Evolutionary conservation across 1,140 invertebrate species (phyloP).

Genomic region (Dufourea novaeangliae): DNA sequence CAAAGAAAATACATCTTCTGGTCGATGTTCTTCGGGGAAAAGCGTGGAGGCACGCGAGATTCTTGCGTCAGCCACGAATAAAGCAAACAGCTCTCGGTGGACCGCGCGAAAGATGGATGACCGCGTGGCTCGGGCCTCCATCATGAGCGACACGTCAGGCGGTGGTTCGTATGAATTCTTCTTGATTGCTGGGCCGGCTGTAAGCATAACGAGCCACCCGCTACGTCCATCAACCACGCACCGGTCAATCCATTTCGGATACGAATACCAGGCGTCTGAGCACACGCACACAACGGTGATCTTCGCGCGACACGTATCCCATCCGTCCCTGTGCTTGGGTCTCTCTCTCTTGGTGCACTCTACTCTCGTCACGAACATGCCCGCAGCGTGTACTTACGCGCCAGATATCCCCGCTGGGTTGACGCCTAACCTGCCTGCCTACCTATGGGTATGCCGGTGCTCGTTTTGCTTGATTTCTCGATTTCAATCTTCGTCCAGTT

Average conservation of each 20-base stretch:
- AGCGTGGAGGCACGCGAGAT: background rate
- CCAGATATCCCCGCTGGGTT: slow-evolving; percentile 65
- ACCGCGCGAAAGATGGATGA: slow-evolving; percentile 74
- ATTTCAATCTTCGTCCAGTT: slow-evolving; percentile 63
- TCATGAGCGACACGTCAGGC: slow-evolving; percentile 81
- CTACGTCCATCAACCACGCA: slow-evolving; percentile 79
- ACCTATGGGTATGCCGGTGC: slow-evolving; percentile 50
- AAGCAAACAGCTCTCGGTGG: slow-evolving; percentile 71
- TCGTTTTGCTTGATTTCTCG: slow-evolving; percentile 61
- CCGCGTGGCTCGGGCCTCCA: slow-evolving; percentile 73
- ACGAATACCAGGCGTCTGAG: slow-evolving; percentile 18
- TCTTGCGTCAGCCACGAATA: slow-evolving; percentile 64
- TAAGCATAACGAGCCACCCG: slow-evolving; percentile 80
- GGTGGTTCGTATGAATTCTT: slow-evolving; percentile 77
- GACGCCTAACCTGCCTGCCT: slow-evolving; percentile 65
- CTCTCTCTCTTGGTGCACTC: slow-evolving; percentile 24
- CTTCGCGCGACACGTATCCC: background rate
- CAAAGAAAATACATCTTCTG: too few relatives aligned
- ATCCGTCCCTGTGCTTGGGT: background rate
- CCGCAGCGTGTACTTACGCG: slow-evolving; percentile 63
- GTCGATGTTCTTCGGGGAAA: background rate
- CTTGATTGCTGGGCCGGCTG: slow-evolving; percentile 75
- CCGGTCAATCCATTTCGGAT: slow-evolving; percentile 77
- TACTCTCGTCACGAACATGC: slow-evolving; percentile 46
- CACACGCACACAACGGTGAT: slow-evolving; percentile 9